Evolutionary conservation across 2,797 vertebrate genomes (phyloP).

Genomic region (Diplodus sargus): DNA sequence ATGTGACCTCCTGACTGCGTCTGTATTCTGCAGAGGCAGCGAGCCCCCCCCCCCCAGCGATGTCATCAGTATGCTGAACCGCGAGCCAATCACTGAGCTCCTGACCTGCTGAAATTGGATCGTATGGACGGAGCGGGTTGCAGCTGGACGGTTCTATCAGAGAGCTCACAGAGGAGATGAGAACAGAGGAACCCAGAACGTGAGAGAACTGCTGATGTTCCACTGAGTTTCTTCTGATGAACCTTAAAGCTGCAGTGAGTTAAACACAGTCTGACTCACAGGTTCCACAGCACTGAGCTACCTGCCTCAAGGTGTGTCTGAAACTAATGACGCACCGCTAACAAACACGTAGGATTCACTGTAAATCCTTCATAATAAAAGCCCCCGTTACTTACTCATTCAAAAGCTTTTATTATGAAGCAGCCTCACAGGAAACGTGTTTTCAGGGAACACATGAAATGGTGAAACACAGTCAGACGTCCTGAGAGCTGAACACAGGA

Average conservation of each 20-base stretch:
- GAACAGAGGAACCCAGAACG: not conserved
- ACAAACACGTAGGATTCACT: too few relatives aligned
- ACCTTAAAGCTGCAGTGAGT: not conserved
- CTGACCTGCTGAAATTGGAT: slow-evolving; percentile 50
- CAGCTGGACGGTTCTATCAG: not conserved
- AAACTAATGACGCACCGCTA: too few relatives aligned
- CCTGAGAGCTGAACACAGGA: too few relatives aligned
- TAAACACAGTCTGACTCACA: too few relatives aligned
- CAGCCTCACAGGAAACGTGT: too few relatives aligned
- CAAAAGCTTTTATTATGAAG: too few relatives aligned
- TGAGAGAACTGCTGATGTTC: slow-evolving; percentile 35
- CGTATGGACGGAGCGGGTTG: not conserved
- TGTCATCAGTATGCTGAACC: slow-evolving; percentile 38
- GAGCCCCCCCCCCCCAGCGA: not conserved
- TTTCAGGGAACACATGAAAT: too few relatives aligned
- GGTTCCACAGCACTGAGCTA: too few relatives aligned
- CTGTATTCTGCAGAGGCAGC: slow-evolving; percentile 2
- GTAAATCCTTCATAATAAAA: too few relatives aligned
- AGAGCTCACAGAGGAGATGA: not conserved
- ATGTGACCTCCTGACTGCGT: not conserved
- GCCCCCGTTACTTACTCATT: too few relatives aligned
- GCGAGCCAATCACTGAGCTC: slow-evolving; percentile 26
- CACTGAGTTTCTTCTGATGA: not conserved
- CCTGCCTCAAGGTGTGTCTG: too few relatives aligned
- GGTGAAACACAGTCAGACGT: too few relatives aligned